Evolutionary conservation across 2,888 invertebrate genomes (phyloP).

Genomic region (Habroteleia sp.): DNA sequence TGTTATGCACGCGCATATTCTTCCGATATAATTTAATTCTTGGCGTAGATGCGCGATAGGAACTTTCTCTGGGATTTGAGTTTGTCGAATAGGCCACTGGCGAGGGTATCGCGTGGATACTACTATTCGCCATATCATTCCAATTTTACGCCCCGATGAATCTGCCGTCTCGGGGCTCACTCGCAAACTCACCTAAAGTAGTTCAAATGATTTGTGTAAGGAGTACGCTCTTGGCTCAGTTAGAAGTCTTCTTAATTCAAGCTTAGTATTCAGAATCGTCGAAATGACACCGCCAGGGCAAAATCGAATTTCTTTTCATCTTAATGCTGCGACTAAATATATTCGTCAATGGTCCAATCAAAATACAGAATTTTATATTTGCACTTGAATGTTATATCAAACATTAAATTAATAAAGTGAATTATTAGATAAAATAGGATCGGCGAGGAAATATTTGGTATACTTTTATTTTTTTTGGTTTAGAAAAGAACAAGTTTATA

Average conservation of each 20-base stretch:
- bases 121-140: constrained; percentile 76
- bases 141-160: constrained; percentile 78
- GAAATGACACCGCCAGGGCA: constrained; percentile 64
- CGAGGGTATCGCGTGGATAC: constrained; percentile 60
- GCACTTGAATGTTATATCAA: too few species aligned
- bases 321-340: constrained; percentile 28
- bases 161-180: constrained; percentile 69
- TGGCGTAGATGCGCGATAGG: constrained; percentile 68
- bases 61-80: constrained; percentile 69
- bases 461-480: too few species aligned
- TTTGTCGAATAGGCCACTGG: constrained; percentile 51
- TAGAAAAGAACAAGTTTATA: too few species aligned
- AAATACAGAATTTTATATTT: constrained; percentile 10
- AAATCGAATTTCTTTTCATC: constrained; percentile 63
- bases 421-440: too few species aligned
- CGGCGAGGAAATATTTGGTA: too few species aligned
- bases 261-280: constrained; percentile 64
- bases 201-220: constrained; percentile 77
- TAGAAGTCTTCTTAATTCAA: constrained; percentile 69
- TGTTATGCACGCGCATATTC: too few species aligned
- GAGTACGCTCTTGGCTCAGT: constrained; percentile 59
- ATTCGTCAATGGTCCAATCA: constrained; percentile 38
- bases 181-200: constrained; percentile 73
- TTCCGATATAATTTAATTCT: constrained; percentile 73
- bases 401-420: too few species aligned